These are phyloP conservation scores for Artemisiospiza belli DNA, from an alignment of 2,113 vertebrate genomes.

Conservation along the genomic window DNA sequence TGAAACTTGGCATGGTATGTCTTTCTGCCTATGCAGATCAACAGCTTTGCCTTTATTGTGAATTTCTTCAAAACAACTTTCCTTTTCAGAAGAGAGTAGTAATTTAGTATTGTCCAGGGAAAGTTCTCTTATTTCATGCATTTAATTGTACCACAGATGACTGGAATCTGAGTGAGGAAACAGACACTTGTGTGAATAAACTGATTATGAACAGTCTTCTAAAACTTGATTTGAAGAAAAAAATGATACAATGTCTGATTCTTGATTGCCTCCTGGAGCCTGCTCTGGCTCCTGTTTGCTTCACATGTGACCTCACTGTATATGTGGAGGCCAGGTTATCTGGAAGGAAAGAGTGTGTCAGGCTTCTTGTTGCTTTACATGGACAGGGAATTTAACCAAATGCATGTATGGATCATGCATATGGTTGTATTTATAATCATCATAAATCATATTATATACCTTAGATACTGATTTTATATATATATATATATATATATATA, in stretches of 20 bases:
- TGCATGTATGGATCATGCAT: no score
- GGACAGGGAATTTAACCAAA: background rate
- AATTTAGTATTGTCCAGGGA: slow-evolving; percentile 4
- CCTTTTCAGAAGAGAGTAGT: background rate
- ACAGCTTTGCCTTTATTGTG: background rate
- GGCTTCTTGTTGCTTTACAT: background rate
- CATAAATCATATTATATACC: no score
- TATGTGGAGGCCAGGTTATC: background rate
- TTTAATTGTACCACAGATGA: slow-evolving; percentile 9
- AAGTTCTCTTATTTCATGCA: background rate
- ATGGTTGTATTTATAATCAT: no score
- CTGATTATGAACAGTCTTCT: background rate
- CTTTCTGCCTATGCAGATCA: slow-evolving; percentile 39
- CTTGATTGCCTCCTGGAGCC: background rate
- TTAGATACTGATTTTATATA: background rate
- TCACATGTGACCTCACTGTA: fast-evolving
- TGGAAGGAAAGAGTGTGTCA: background rate
- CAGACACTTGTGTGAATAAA: background rate
- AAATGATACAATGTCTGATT: background rate
- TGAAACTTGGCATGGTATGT: slow-evolving; percentile 13
- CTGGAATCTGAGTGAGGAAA: background rate
- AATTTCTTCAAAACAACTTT: slow-evolving; percentile 22
- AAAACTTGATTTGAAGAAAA: background rate
- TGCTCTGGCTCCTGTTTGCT: background rate
- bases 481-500: no score